Percentiles rank a stretch among this genome's conserved stretches.
phyloP scores from a whole-genome alignment of 2,888 invertebrate genomes.

The Ectemnius lituratus region DNA sequence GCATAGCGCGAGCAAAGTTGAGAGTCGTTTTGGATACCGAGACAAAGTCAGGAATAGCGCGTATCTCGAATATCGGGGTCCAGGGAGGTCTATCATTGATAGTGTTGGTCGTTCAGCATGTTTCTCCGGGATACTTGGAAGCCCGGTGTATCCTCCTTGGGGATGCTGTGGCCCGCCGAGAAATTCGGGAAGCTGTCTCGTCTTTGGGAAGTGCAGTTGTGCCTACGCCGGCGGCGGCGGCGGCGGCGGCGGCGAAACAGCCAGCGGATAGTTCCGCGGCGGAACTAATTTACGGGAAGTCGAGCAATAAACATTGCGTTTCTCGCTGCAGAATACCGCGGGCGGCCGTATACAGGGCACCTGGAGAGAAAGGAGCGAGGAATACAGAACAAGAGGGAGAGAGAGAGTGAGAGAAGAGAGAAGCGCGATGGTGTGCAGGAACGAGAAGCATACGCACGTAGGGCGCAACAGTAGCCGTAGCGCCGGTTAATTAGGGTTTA shows the following conservation, averaged over 20 bases:
- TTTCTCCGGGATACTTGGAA: neutral
- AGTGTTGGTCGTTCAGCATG: neutral
- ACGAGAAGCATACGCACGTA: slow-evolving; percentile 74
- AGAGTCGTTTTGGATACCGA: neutral
- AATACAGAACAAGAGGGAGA: slow-evolving; percentile 43
- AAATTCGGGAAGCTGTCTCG: slow-evolving; percentile 50
- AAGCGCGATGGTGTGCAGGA: slow-evolving; percentile 70
- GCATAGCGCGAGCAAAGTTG: neutral
- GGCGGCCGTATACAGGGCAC: slow-evolving; percentile 39
- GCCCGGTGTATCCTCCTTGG: slow-evolving; percentile 6
- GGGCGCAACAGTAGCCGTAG: slow-evolving; percentile 77
- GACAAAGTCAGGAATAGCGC: neutral
- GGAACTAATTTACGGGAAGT: slow-evolving; percentile 74
- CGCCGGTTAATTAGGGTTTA: slow-evolving; percentile 78
- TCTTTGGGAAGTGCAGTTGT: slow-evolving; percentile 53
- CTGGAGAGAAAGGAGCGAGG: slow-evolving; percentile 24
- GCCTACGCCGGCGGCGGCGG: slow-evolving; percentile 39
- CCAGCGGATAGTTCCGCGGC: slow-evolving; percentile 67
- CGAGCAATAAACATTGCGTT: slow-evolving; percentile 74
- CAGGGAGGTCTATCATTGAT: neutral
- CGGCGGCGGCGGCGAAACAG: slow-evolving; percentile 51
- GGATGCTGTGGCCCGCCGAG: slow-evolving; percentile 18
- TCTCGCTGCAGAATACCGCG: slow-evolving; percentile 72
- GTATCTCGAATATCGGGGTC: too few species aligned
- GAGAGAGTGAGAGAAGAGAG: slow-evolving; percentile 47